These are phyloP conservation scores for Acridotheres tristis DNA, from an alignment of 2,797 vertebrate genomes.

Conservation along the genomic window DNA sequence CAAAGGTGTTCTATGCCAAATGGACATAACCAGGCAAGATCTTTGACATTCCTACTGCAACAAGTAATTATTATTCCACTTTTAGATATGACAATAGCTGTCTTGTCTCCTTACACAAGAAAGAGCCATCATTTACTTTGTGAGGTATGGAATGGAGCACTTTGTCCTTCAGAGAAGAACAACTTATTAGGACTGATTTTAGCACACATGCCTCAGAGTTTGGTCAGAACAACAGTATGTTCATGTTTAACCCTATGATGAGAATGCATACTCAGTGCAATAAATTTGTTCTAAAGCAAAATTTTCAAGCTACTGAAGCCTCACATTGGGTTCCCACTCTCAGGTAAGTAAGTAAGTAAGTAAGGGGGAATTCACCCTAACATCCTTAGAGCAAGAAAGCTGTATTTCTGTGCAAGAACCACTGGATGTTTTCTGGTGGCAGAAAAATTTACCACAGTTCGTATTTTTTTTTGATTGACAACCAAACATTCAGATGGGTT, in stretches of 20 bases:
- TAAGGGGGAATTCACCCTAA: background rate
- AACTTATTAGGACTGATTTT: background rate
- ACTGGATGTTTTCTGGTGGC: background rate
- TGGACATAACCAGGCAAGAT: constrained; percentile 7
- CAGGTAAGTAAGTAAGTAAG: background rate
- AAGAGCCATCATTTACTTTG: background rate
- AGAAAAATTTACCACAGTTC: background rate
- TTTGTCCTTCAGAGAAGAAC: background rate
- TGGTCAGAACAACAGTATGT: background rate
- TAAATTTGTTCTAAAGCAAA: background rate
- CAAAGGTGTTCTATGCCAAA: constrained; percentile 43
- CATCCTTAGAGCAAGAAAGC: background rate
- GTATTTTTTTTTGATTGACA: background rate
- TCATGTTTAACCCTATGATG: background rate
- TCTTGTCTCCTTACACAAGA: constrained; percentile 13
- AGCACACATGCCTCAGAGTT: background rate
- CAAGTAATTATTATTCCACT: constrained; percentile 16
- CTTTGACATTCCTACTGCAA: constrained; percentile 53
- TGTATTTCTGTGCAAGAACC: background rate
- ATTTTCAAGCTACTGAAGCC: background rate
- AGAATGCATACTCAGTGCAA: background rate
- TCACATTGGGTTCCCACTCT: background rate
- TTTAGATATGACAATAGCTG: constrained; percentile 26
- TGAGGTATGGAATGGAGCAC: background rate
- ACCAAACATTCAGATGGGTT: background rate